Base-by-base conservation (phyloP, 2,888 invertebrate genomes). In the Lomographa bimaculata region DNA sequence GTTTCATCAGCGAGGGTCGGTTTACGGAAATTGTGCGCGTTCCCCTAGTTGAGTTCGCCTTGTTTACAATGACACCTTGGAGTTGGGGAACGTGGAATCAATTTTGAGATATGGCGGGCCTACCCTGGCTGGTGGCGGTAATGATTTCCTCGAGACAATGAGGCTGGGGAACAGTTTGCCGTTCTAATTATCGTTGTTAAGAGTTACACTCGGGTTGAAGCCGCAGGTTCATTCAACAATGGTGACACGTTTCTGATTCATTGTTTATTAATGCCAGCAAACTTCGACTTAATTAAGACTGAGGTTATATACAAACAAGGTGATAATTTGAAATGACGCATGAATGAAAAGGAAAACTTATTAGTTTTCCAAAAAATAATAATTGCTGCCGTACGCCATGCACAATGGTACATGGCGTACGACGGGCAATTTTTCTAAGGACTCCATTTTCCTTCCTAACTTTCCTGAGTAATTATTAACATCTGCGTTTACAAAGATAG, bases 201-300 rank as follows among this genome's bases (percentile, higher is more conserved):
- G 64, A 65, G 65, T 64, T 64, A 46, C 54, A 63, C 60, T 65
- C 57, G 54, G 65, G 64, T 62, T 66, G 62, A 66, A 69, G 63
- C 63, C 50, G 46, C 60, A 49, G 64, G 57, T 62, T 46, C 63
- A 65, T 62, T 63, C 58, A 63, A 69, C 72, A 74, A 67, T 69
- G 59, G 64, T 61, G 63, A 75, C 74, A 73, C 69, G 65, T 71
- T 70, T 68, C 64, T 48, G 59, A 65, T 71, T 69, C 71, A 75
- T 76, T 76, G 74, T 76, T 69, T 72, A 70, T 59, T 72, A 71
- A 71, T 71, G 55, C 47, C 51, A 50, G 57, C 58, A 54, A 67
- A 72, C 64, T 74, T 72, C 60, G 57, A 60, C 70, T 64, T 69
- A 67, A 73, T 74, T 70, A 69, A 69, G 59, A 58, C 47, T 62